Evolutionary conservation across 2,113 vertebrate genomes (phyloP).

Genomic region (Boleophthalmus pectinirostris): DNA sequence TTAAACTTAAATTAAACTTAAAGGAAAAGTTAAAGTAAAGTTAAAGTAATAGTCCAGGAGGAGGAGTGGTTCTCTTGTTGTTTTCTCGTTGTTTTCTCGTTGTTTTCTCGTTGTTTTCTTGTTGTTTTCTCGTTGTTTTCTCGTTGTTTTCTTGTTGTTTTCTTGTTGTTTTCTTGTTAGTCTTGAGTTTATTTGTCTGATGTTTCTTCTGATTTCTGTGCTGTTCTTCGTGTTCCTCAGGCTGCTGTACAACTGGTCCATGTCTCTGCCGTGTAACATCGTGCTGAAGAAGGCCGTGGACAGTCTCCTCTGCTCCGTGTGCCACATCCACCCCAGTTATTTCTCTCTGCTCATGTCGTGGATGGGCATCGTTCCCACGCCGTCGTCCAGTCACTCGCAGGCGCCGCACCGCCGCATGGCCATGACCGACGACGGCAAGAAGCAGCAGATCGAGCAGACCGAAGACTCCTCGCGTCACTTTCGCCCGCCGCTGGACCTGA

Average conservation of each 20-base stretch:
- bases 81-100: no score
- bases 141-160: no score
- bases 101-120: no score
- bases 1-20: no score
- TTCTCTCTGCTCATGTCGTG: slow-evolving; percentile 98
- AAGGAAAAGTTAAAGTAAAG: no score
- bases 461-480: slow-evolving; percentile 97
- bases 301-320: slow-evolving; percentile 97
- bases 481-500: slow-evolving; percentile 85
- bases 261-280: slow-evolving; percentile 94
- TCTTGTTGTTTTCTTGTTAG: no score
- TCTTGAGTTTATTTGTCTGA: no score
- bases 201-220: no score
- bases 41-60: no score
- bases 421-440: slow-evolving; percentile 98
- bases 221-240: slow-evolving; percentile 57
- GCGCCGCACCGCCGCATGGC: slow-evolving; percentile 89
- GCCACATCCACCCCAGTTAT: slow-evolving; percentile 95
- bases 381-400: slow-evolving; percentile 76
- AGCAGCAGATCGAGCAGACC: slow-evolving; percentile 90
- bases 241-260: slow-evolving; percentile 95
- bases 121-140: no score
- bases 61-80: no score
- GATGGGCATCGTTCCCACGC: slow-evolving; percentile 91
- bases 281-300: slow-evolving; percentile 98